Percentiles rank a stretch among this genome's conserved stretches.
phyloP scores from a whole-genome alignment of 2,888 invertebrate species.

The Linhomoeus sp. region DNA sequence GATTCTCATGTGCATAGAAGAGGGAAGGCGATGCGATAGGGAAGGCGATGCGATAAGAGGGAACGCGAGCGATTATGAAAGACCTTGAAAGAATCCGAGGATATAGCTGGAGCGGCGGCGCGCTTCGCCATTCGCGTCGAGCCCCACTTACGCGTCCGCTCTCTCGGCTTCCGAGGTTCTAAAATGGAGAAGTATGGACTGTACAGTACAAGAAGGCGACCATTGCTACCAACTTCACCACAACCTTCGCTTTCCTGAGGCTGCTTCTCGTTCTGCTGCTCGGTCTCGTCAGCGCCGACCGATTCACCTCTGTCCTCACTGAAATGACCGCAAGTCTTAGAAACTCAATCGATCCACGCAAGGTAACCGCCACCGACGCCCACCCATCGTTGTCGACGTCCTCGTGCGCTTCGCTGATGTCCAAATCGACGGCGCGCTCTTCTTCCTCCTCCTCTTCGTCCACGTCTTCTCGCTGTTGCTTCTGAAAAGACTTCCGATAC shows the following conservation, averaged over 20 bases:
- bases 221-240: no score
- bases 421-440: neutral
- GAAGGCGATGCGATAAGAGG: neutral
- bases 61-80: neutral
- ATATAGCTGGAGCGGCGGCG: neutral
- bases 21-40: neutral
- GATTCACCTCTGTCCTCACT: no score
- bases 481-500: no score
- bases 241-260: no score
- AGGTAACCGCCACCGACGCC: no score
- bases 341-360: no score
- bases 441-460: neutral
- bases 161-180: neutral
- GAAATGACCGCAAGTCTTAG: no score
- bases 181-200: no score
- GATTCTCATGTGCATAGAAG: neutral
- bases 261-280: no score
- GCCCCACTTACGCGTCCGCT: constrained; percentile 24
- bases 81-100: constrained; percentile 3
- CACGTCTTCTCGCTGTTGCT: no score
- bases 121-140: constrained; percentile 13
- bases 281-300: no score
- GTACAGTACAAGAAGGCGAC: no score
- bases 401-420: neutral
- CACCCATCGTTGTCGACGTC: constrained; percentile 1